A percentile compares a stretch with the other conserved stretches of the same genome.
phyloP scores from a whole-genome alignment of 2,888 invertebrate species.

The Adelphocoris suturalis region DNA sequence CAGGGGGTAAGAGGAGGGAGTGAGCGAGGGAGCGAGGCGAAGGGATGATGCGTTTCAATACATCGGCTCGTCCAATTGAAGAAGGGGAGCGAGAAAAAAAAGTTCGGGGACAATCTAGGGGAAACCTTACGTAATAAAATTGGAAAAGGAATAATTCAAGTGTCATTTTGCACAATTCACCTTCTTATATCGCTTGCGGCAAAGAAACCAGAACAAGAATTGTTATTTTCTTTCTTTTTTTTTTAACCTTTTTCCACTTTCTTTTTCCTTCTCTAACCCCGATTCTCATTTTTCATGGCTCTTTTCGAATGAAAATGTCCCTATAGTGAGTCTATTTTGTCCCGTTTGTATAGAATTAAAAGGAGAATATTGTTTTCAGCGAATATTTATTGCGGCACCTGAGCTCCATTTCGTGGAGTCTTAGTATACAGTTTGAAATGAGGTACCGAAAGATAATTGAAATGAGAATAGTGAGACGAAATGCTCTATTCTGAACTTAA shows the following conservation, averaged over 20 bases:
- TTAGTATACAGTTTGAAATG: too few relatives aligned
- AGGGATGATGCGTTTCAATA: conserved; percentile 31
- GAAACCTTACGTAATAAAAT: conserved; percentile 42
- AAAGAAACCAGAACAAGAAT: conserved; percentile 32
- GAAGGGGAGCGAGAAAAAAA: neutral
- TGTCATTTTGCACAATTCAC: conserved; percentile 36
- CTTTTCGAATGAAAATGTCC: neutral
- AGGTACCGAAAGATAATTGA: too few relatives aligned
- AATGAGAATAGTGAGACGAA: too few relatives aligned
- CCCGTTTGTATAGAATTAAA: neutral
- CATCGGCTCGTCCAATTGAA: conserved; percentile 35
- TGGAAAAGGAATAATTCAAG: conserved; percentile 36
- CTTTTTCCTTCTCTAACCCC: neutral
- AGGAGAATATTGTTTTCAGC: neutral
- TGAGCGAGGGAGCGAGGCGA: too few relatives aligned
- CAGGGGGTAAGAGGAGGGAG: neutral
- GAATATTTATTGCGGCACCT: too few relatives aligned
- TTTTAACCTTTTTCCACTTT: neutral
- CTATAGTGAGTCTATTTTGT: neutral
- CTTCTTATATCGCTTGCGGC: conserved; percentile 31
- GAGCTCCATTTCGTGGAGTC: too few relatives aligned
- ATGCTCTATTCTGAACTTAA: too few relatives aligned
- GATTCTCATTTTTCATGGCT: neutral
- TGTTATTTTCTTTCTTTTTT: conserved; percentile 3
- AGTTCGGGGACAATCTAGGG: neutral